Evolutionary conservation across 53 echinoderm and acorn worm species (phyloP).

Genomic region (Temnopleurus reevesii): DNA sequence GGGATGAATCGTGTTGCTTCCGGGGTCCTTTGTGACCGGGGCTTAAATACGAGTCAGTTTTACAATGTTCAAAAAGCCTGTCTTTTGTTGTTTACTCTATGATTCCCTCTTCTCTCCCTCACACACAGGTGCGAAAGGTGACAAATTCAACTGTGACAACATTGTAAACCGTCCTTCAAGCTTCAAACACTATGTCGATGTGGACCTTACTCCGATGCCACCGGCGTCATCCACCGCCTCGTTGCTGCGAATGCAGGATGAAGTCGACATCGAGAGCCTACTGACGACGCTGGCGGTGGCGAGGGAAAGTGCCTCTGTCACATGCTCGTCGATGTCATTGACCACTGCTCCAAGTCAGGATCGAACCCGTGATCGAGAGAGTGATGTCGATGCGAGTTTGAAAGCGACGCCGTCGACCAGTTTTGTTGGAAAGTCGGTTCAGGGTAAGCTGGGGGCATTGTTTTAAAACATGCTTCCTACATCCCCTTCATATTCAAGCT

Average conservation of each 20-base stretch:
- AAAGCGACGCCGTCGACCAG: not conserved
- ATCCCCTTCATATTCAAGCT: too few species aligned
- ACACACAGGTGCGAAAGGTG: not conserved
- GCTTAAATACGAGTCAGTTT: too few species aligned
- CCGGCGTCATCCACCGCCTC: not conserved
- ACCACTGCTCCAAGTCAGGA: not conserved
- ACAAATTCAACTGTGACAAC: not conserved
- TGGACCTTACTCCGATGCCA: not conserved
- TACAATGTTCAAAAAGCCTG: too few species aligned
- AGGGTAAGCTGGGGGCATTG: too few species aligned
- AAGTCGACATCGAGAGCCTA: not conserved
- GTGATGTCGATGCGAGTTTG: not conserved
- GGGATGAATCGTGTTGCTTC: too few species aligned
- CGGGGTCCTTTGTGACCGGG: too few species aligned
- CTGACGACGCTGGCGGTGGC: not conserved
- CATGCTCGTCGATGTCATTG: not conserved
- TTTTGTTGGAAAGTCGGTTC: not conserved
- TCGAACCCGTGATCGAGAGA: conserved; percentile 8
- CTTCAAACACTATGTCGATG: not conserved
- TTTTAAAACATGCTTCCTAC: too few species aligned
- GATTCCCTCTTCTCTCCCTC: not conserved
- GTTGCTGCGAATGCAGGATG: conserved; percentile 5
- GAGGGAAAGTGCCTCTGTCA: not conserved
- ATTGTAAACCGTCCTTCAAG: not conserved
- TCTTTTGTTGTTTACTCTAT: not conserved